These are phyloP conservation scores for Trachurus trachurus DNA, from an alignment of 2,797 vertebrate species.

Conservation along the genomic window DNA sequence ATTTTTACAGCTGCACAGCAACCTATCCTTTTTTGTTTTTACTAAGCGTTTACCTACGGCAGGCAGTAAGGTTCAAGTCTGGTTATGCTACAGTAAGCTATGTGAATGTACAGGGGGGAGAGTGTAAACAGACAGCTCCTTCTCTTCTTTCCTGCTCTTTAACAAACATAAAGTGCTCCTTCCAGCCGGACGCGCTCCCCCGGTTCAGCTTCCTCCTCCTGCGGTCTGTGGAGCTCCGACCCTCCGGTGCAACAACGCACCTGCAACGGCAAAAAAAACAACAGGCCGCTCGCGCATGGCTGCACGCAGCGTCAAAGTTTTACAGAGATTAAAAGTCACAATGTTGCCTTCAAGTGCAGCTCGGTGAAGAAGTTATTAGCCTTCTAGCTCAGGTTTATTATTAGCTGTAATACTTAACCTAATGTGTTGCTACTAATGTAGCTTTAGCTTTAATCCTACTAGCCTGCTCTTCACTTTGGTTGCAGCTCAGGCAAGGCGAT, in stretches of 20 bases:
- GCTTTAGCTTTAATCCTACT: neutral
- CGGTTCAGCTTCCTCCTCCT: neutral
- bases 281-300: fast-evolving
- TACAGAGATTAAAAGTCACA: slow-evolving; percentile 3
- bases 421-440: neutral
- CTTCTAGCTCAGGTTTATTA: neutral
- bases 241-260: neutral
- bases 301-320: neutral
- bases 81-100: neutral
- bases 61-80: neutral
- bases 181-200: neutral
- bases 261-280: slow-evolving; percentile 21
- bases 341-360: neutral
- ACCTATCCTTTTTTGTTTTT: neutral
- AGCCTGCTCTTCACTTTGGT: too few species aligned
- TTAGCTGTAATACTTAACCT: neutral
- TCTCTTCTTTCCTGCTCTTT: neutral
- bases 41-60: neutral
- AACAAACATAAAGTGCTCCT: neutral
- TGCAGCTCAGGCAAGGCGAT: too few species aligned
- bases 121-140: neutral
- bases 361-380: neutral
- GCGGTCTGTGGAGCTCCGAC: slow-evolving; percentile 4
- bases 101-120: slow-evolving; percentile 2
- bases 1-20: neutral